Base-by-base conservation (phyloP, 2,888 invertebrate genomes). In the Drosophila aldrichi region DNA sequence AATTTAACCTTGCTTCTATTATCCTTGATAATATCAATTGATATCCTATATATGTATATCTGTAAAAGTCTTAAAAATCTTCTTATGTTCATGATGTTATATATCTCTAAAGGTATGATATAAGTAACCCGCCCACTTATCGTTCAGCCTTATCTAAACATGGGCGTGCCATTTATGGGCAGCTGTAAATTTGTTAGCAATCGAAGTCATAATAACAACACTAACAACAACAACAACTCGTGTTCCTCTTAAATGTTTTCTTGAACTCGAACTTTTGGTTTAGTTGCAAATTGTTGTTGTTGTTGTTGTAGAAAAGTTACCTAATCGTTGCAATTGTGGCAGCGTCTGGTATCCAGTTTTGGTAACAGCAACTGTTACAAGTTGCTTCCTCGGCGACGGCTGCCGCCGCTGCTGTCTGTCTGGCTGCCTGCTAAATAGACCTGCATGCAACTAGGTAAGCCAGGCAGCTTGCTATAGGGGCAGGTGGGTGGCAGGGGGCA, bases 251-350 rank as follows among this genome's bases (percentile, higher is more conserved):
- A 67, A 71, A 73, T 74, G 73, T 86, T 83, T 63, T 72, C 92
- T 89, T 91, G 92, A 91, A 91, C 91, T 91, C 91, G 91, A 91
- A 91, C 90, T 91, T 90, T 90, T 83, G 61, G 46, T 25, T 48
- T 51, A 14, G 14, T 57, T 69, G 43, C 56, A 44, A 48, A 18
- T 20, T 34, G 34, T 49, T 34, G 63, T 49, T 64, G 20, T 16
- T 44, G 48, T 59, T 70, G 69, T 41, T 51, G 62, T 46, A 14
- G 46, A 41, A 34, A 36, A 40, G 81, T 86, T 86, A 90, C 81
- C 82, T 90, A 83, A 87, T 87, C 79, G 48, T 40, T 67, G 54
- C 77, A 74, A 70, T 62, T 62, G 83, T 62, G 54, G 69, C 58
- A 40, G 48, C 60, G 70, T 67, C 73, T 69, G 48, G 73, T 34